Evolutionary conservation across 1,140 invertebrate species (phyloP).

Genomic region (Aphaenogaster ashmeadi): DNA sequence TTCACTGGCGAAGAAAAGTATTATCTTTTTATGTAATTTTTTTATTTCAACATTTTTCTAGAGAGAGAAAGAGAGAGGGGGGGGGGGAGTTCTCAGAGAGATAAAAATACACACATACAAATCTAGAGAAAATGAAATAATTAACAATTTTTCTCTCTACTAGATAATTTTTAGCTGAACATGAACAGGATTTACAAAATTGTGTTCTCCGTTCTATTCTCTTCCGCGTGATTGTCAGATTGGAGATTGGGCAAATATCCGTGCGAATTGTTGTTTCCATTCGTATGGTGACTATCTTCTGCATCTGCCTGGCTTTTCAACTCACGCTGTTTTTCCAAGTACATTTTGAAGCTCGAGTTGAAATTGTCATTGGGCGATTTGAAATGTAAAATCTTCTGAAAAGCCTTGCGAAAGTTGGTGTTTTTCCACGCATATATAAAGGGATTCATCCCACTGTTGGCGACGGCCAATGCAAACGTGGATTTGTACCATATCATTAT

Average conservation of each 20-base stretch:
- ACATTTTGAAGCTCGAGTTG: constrained; percentile 47
- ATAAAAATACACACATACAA: background rate
- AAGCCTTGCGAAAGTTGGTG: constrained; percentile 90
- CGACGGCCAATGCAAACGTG: constrained; percentile 88
- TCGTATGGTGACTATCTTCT: background rate
- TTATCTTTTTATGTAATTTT: background rate
- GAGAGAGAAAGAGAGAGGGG: background rate
- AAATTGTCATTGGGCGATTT: constrained; percentile 87
- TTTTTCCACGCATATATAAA: constrained; percentile 95
- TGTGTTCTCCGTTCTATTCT: background rate
- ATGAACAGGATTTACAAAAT: constrained; percentile 15
- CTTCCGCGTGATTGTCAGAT: background rate
- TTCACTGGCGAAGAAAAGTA: too few species aligned
- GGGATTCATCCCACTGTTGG: constrained; percentile 93
- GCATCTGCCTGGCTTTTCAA: background rate
- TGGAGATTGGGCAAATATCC: background rate
- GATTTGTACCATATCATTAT: background rate
- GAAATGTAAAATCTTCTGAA: constrained; percentile 89
- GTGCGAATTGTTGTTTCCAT: background rate
- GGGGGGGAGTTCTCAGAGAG: background rate
- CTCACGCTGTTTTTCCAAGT: constrained; percentile 19
- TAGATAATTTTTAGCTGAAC: background rate
- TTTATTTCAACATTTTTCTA: constrained; percentile 11
- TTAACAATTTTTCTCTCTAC: background rate
- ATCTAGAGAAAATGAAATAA: background rate